Evolutionary conservation across 1,140 invertebrate genomes (phyloP).

Genomic region (Aplysia californica): DNA sequence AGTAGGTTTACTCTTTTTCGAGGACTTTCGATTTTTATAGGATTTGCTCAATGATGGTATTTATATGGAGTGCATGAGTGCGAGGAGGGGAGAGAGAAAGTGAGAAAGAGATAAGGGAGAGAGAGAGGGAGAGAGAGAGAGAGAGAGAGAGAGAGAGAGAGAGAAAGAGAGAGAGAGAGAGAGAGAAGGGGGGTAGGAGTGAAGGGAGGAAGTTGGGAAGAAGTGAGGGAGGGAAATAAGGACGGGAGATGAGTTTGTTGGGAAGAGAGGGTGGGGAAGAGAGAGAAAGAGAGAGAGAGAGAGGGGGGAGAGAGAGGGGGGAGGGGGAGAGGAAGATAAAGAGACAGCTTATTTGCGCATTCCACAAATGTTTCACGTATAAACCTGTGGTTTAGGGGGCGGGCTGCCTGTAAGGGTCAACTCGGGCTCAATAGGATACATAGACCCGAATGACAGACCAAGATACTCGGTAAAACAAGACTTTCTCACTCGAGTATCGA

Average conservation of each 20-base stretch:
- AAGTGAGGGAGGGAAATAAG: not conserved
- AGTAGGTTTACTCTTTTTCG: not conserved
- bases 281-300: slow-evolving; percentile 5
- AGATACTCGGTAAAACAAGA: too few species aligned
- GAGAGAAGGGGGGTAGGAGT: not conserved
- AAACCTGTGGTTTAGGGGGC: too few species aligned
- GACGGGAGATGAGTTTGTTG: not conserved
- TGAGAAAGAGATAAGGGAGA: too few species aligned
- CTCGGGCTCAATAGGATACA: too few species aligned
- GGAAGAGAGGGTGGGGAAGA: not conserved
- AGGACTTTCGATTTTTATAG: not conserved
- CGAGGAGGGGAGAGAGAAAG: too few species aligned
- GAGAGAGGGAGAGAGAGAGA: not conserved
- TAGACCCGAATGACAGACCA: too few species aligned
- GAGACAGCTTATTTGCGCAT: too few species aligned
- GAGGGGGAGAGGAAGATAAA: not conserved
- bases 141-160: slow-evolving; percentile 9
- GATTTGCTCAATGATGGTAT: not conserved
- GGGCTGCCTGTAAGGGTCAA: too few species aligned
- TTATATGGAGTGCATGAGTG: too few species aligned
- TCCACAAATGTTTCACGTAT: too few species aligned
- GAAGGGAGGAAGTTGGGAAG: not conserved
- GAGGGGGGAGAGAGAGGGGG: not conserved
- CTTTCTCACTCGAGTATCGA: too few species aligned
- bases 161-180: slow-evolving; percentile 5